phyloP scores from a whole-genome alignment of 2,113 vertebrate species.

The Leucosticte australis region DNA sequence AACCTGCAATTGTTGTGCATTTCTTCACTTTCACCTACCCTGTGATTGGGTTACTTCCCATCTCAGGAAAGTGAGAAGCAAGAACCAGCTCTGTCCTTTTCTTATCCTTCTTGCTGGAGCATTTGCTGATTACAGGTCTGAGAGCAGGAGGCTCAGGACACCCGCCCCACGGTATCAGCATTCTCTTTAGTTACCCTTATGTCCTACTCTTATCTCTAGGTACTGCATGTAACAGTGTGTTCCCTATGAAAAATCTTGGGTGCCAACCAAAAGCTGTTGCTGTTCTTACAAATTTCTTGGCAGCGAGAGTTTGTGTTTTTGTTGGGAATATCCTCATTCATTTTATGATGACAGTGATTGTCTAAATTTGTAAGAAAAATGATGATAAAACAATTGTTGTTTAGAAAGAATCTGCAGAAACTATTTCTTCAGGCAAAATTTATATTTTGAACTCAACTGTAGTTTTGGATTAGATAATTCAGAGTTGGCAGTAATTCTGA shows the following conservation, averaged over 20 bases:
- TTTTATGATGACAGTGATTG: conserved; percentile 33
- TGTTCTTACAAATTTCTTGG: neutral
- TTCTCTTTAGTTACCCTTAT: neutral
- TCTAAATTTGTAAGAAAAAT: conserved; percentile 38
- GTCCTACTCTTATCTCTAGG: neutral
- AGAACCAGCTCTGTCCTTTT: neutral
- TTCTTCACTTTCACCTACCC: neutral
- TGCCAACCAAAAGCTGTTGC: neutral
- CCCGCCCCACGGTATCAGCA: neutral
- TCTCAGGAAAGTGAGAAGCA: neutral
- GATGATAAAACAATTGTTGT: neutral
- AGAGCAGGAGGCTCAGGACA: neutral
- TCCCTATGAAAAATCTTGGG: neutral
- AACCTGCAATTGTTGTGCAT: neutral
- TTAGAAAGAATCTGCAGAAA: neutral
- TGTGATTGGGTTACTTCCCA: neutral
- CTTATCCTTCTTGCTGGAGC: neutral
- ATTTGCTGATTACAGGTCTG: accelerated
- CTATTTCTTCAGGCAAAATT: neutral
- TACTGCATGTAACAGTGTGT: neutral
- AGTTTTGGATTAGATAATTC: conserved; percentile 40
- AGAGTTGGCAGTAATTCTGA: conserved; percentile 41
- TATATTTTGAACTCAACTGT: neutral
- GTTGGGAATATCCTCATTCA: conserved; percentile 11
- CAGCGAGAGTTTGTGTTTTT: neutral